Evolutionary conservation across 1,140 invertebrate species (phyloP).

Genomic region (Halesus radiatus): DNA sequence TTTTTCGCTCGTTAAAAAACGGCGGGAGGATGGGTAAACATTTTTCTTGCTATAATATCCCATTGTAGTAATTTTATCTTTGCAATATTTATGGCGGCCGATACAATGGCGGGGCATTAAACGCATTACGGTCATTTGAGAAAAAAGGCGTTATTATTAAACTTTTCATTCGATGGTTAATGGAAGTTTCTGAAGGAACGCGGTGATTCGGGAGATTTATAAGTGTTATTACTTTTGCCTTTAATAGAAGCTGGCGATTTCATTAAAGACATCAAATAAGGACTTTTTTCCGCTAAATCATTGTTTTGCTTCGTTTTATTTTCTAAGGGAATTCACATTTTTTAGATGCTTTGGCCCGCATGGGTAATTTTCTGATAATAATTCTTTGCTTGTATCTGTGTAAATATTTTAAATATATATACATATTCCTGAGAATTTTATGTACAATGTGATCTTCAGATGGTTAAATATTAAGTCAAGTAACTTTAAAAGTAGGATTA

Average conservation of each 20-base stretch:
- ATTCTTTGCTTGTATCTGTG: no score
- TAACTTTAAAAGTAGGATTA: no score
- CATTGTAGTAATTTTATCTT: constrained; percentile 57
- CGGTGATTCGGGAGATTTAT: constrained; percentile 23
- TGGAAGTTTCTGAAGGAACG: constrained; percentile 4
- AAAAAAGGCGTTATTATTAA: constrained; percentile 38
- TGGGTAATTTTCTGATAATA: no score
- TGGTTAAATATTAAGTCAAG: no score
- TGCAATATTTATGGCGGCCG: constrained; percentile 55
- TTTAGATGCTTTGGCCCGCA: no score
- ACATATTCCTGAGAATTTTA: no score
- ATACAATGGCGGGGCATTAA: constrained; percentile 48
- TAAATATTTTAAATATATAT: no score
- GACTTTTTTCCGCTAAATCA: no score
- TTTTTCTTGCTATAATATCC: constrained; percentile 55
- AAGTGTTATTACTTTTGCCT: neutral
- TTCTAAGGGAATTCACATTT: no score
- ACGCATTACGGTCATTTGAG: constrained; percentile 54
- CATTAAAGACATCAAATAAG: neutral
- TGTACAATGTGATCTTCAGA: no score
- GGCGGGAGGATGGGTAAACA: constrained; percentile 55
- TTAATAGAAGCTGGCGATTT: neutral
- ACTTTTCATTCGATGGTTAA: constrained; percentile 42
- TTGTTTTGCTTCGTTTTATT: no score
- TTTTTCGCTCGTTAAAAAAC: constrained; percentile 57